phyloP scores from a whole-genome alignment of 2,113 vertebrate genomes.

The Dryoscopus gambensis region DNA sequence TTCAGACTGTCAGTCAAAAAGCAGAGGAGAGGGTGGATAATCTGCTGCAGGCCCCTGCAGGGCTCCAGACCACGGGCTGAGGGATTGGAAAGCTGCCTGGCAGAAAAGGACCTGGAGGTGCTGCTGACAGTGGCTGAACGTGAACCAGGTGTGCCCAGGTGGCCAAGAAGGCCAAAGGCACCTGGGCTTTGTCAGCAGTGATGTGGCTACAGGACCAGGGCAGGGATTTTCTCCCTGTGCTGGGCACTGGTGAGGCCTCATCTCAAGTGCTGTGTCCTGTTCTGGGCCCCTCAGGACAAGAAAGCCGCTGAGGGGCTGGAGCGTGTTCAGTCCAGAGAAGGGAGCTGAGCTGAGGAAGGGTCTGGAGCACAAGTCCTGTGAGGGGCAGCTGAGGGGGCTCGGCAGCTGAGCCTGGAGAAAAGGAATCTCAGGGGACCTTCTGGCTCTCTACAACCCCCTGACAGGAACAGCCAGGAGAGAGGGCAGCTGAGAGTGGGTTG shows the following conservation, averaged over 20 bases:
- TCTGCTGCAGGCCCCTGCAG: not conserved
- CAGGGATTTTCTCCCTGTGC: not conserved
- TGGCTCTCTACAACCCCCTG: fast-evolving
- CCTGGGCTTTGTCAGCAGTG: not conserved
- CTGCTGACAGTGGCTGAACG: not conserved
- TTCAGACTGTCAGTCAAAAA: not conserved
- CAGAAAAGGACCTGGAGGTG: not conserved
- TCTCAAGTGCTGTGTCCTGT: fast-evolving
- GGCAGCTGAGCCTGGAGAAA: not conserved
- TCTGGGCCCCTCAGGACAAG: not conserved
- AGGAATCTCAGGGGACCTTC: fast-evolving
- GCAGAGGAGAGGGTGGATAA: not conserved
- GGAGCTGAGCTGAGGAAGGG: fast-evolving
- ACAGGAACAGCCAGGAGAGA: not conserved
- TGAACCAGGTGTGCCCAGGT: not conserved
- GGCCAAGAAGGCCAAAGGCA: not conserved
- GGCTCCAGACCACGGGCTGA: not conserved
- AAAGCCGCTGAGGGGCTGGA: fast-evolving
- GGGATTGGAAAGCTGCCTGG: not conserved
- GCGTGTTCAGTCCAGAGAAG: fast-evolving
- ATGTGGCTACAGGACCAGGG: not conserved
- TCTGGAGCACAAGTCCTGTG: not conserved
- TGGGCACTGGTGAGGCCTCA: not conserved
- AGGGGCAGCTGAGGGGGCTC: not conserved
- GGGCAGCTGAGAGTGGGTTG: not conserved